These are phyloP conservation scores for Scaptomyza caliginosa DNA, from an alignment of 2,888 invertebrate genomes.

Conservation along the genomic window DNA sequence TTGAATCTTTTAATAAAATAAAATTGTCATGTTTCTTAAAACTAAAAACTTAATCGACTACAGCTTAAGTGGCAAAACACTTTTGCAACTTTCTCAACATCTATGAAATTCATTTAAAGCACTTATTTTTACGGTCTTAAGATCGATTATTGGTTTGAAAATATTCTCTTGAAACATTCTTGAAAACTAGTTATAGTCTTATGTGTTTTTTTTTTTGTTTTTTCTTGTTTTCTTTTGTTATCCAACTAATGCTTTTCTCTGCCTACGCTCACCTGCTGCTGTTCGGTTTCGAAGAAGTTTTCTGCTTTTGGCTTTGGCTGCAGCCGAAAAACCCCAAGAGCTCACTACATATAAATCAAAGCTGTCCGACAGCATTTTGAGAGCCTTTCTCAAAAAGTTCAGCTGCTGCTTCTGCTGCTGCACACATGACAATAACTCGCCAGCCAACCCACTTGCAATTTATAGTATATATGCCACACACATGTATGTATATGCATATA, in stretches of 20 bases:
- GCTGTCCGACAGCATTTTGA: constrained; percentile 53
- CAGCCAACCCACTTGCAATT: constrained; percentile 52
- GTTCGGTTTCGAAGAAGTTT: constrained; percentile 10
- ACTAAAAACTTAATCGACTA: neutral
- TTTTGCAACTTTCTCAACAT: neutral
- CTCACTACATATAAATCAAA: constrained; percentile 62
- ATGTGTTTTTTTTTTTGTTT: constrained; percentile 3
- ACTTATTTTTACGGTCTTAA: constrained; percentile 8
- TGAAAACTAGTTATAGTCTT: constrained; percentile 22
- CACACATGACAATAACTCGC: constrained; percentile 51
- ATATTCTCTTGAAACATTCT: constrained; percentile 8
- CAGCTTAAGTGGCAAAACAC: neutral
- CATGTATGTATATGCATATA: constrained; percentile 10
- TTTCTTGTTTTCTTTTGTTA: neutral
- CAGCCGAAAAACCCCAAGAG: constrained; percentile 38
- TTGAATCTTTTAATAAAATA: too few relatives aligned
- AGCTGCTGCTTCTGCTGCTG: constrained; percentile 56
- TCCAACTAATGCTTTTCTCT: constrained; percentile 23
- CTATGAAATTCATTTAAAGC: constrained; percentile 11
- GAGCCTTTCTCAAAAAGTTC: constrained; percentile 58
- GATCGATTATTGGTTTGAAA: constrained; percentile 18
- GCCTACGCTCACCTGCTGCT: constrained; percentile 43
- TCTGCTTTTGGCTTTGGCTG: neutral
- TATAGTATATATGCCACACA: constrained; percentile 14
- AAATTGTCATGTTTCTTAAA: too few relatives aligned